Evolutionary conservation across 1,140 invertebrate genomes (phyloP).

Genomic region (Heliothis subflexa): DNA sequence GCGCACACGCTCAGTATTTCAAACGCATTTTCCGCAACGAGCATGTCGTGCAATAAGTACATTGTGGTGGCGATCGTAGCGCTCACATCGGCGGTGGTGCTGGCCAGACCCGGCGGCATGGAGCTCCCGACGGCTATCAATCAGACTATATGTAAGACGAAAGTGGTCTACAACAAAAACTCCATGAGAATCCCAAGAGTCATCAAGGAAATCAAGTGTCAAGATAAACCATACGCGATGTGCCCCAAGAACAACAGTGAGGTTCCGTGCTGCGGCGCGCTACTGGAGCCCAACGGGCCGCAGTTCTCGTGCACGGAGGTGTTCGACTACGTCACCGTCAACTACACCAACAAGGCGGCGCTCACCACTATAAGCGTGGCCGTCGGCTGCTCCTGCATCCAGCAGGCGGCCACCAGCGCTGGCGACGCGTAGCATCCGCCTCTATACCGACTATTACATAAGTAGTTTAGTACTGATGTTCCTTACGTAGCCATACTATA

Average conservation of each 20-base stretch:
- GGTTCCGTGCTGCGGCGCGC: background rate
- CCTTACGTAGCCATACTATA: background rate
- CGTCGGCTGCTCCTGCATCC: conserved; percentile 45
- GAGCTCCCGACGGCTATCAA: background rate
- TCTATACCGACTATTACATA: background rate
- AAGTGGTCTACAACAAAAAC: conserved; percentile 11
- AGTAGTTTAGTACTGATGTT: background rate
- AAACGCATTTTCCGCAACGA: background rate
- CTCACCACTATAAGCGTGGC: background rate
- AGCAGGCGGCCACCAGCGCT: background rate
- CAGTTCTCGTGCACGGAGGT: conserved; percentile 25
- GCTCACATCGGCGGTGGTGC: background rate
- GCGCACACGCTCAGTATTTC: background rate
- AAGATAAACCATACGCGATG: conserved; percentile 1
- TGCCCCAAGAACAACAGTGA: background rate
- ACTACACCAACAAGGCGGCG: background rate
- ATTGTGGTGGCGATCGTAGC: background rate
- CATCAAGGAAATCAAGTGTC: conserved; percentile 24
- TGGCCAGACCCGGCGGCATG: conserved; percentile 5
- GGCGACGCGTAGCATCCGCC: background rate
- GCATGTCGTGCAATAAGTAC: background rate
- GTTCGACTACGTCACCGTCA: conserved; percentile 6
- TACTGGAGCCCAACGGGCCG: background rate
- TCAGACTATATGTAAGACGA: conserved; percentile 18
- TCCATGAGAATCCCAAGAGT: background rate